Conservation (phyloP, 2,113 vertebrate species). For the Sturnus vulgaris region DNA sequence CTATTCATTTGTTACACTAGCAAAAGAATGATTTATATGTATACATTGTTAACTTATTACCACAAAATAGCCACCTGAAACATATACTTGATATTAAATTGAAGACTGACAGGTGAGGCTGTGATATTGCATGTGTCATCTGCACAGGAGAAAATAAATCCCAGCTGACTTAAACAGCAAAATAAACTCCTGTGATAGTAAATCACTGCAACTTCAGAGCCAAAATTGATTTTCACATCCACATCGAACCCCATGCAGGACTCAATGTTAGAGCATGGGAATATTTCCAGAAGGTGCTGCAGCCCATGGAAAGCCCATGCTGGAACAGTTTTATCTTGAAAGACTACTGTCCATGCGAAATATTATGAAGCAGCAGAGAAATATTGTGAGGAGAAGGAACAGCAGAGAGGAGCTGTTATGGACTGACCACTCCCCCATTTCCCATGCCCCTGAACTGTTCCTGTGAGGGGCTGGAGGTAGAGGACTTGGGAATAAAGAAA, state of each 20-base stretch:
- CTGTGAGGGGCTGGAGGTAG: rapidly evolving
- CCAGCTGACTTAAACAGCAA: not conserved
- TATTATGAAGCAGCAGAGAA: not conserved
- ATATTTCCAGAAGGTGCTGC: not conserved
- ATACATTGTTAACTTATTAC: not conserved
- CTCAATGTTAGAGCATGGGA: not conserved
- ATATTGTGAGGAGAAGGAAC: not conserved
- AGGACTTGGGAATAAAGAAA: not conserved
- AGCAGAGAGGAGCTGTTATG: not conserved
- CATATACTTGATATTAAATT: not conserved
- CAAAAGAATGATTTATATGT: not conserved
- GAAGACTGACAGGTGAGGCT: not conserved
- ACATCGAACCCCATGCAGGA: not conserved
- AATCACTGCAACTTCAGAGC: not conserved
- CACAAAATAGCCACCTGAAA: not conserved
- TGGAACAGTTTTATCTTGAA: not conserved
- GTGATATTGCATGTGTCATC: not conserved
- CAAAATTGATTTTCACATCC: not conserved
- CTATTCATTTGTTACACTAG: not conserved
- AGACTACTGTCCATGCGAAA: not conserved
- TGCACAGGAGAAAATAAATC: not conserved
- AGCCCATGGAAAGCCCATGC: not conserved
- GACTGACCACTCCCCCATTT: rapidly evolving
- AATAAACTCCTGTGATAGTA: not conserved
- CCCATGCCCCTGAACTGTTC: rapidly evolving